Evolutionary conservation across 2,113 vertebrate species (phyloP).

Genomic region (Pituophis catenifer): DNA sequence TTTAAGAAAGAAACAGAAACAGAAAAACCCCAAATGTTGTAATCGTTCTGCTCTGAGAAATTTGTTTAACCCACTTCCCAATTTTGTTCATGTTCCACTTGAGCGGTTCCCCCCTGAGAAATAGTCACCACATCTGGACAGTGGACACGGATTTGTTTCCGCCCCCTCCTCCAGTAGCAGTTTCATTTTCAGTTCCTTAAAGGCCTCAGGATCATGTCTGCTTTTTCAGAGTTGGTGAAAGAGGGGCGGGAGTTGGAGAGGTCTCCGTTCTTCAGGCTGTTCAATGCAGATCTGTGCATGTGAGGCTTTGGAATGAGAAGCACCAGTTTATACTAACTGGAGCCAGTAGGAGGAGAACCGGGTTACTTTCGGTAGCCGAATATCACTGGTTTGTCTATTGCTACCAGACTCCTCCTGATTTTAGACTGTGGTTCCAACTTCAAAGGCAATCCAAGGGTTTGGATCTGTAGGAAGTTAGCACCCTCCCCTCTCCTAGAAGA

Average conservation of each 20-base stretch:
- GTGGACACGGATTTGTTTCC: not conserved
- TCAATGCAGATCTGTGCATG: not conserved
- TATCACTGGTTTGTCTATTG: not conserved
- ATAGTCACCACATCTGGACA: not conserved
- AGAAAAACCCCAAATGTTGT: not conserved
- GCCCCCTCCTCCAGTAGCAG: not conserved
- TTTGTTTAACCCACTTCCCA: not conserved
- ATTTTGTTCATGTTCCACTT: not conserved
- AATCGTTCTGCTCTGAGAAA: not conserved
- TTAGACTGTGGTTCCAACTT: not conserved
- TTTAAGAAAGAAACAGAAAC: not conserved
- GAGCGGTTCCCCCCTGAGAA: not conserved
- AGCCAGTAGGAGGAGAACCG: not conserved
- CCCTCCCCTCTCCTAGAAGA: too few species aligned
- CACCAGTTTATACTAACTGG: not conserved
- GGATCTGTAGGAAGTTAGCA: not conserved
- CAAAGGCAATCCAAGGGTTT: not conserved
- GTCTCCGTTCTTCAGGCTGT: not conserved
- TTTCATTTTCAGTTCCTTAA: not conserved
- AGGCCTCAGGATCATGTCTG: not conserved
- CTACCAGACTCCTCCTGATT: not conserved
- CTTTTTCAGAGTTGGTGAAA: not conserved
- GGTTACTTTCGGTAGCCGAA: not conserved
- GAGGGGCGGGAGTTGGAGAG: not conserved
- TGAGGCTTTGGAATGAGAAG: not conserved